Percentiles rank a stretch among this genome's conserved stretches.
phyloP scores from a whole-genome alignment of 1,140 invertebrate species.

The Bombus sibiricus region DNA sequence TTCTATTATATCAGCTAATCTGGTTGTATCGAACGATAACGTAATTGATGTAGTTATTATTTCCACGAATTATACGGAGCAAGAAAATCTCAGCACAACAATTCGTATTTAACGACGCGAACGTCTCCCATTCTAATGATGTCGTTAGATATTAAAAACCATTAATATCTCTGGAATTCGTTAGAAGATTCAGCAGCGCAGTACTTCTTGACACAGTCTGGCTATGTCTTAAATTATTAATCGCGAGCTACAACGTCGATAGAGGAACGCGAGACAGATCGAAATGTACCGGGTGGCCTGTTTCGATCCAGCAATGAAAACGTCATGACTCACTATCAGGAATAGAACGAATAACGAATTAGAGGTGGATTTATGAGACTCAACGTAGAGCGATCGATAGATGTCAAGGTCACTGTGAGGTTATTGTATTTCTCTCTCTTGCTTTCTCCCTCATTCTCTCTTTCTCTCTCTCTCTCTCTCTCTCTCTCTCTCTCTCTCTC shows the following conservation, averaged over 20 bases:
- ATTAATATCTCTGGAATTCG: background rate
- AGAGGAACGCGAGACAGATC: background rate
- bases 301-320: too few species aligned
- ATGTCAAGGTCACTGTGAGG: too few species aligned
- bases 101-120: background rate
- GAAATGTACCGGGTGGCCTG: conserved; percentile 4
- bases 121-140: background rate
- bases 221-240: background rate
- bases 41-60: background rate
- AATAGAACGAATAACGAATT: background rate
- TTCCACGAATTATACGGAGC: background rate
- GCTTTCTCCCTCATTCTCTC: too few species aligned
- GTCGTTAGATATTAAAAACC: background rate
- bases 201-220: background rate
- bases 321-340: too few species aligned
- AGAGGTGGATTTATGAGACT: background rate
- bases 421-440: too few species aligned
- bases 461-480: too few species aligned
- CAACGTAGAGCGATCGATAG: too few species aligned
- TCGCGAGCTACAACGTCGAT: background rate
- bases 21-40: background rate
- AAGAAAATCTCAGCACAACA: too few species aligned
- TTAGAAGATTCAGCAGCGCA: background rate
- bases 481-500: too few species aligned
- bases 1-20: background rate